Base-by-base conservation (phyloP, 2,113 vertebrate genomes). In the Zosterops borbonicus region DNA sequence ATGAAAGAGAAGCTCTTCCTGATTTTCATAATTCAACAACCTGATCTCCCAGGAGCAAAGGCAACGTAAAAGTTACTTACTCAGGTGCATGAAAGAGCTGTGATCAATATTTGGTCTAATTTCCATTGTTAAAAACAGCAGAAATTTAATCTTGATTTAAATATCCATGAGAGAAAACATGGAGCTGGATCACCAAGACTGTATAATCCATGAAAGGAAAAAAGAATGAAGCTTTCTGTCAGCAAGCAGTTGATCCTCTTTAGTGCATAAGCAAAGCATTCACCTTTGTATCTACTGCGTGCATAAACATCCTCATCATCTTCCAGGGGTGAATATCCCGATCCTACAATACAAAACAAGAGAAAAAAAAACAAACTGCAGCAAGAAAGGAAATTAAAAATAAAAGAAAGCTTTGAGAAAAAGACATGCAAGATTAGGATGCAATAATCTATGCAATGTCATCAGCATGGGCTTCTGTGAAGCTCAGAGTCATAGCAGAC, bases 291-390 rank as follows among this genome's bases (percentile, higher is more conserved):
- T 98, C 98, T 99, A 98, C 12, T 88, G 97, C 90, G 98, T 96
- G 98, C 98, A 98, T 99, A 98, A 94, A 97, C 98, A 97, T 99
- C 99, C 98, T 99, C 99, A 16, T 99, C 99, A 25, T 99, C 99
- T 98, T 98, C 98, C 94, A 99, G 97, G 59, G 98, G 86, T 90
- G 98, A 98, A 71, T 99, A 98, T 98, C 99, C 99, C 81, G 99
- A 99, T 96, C 99, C 99, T 99, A 98, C 92, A 98, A 98, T 31
- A 98, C 28, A 98, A 97, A 98, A 98, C 46, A 94, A 81, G 64
- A 91, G 92, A 96, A 92, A 97, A 96, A 96, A 96, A 96, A 95
- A 96, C 39, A 94, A 95, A 98, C 95, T 97, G 97, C 98, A 98
- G 97, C 96, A 98, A 97, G 98, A 97, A 98, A 97, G 90, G 92